Percentiles rank a stretch among this genome's conserved stretches.
Evolutionary conservation across 2,113 vertebrate genomes (phyloP).

Genomic region (Gobius niger): DNA sequence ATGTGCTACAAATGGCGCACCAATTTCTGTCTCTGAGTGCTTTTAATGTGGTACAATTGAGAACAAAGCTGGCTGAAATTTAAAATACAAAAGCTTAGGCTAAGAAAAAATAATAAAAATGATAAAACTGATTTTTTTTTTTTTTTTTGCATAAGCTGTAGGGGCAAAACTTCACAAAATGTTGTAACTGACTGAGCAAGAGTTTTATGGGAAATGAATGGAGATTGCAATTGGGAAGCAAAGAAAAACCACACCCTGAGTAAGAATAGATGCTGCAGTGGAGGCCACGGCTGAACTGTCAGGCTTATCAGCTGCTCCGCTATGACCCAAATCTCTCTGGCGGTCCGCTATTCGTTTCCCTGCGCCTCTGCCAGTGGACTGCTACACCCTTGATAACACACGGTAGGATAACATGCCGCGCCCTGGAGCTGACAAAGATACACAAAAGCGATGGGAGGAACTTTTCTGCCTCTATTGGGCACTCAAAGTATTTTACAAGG

Average conservation of each 20-base stretch:
- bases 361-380: constrained; percentile 29
- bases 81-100: no score
- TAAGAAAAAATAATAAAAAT: no score
- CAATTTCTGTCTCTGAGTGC: no score
- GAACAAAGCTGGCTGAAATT: no score
- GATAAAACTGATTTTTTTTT: no score
- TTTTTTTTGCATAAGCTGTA: no score
- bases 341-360: constrained; percentile 27
- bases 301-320: constrained; percentile 52
- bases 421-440: constrained; percentile 47
- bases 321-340: constrained; percentile 9
- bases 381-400: constrained; percentile 52
- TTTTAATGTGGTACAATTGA: no score
- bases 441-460: constrained; percentile 13
- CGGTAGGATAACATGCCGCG: constrained; percentile 53
- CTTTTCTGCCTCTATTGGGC: constrained; percentile 35
- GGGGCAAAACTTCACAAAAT: no score
- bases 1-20: no score
- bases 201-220: constrained; percentile 12
- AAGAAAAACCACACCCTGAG: constrained; percentile 45
- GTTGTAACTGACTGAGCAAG: constrained; percentile 36
- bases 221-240: constrained; percentile 22
- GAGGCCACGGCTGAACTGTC: constrained; percentile 14
- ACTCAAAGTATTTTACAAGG: constrained; percentile 18
- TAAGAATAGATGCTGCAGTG: constrained; percentile 57